Conservation (phyloP, 1,140 invertebrate species). For the Drosophila malerkotliana region DNA sequence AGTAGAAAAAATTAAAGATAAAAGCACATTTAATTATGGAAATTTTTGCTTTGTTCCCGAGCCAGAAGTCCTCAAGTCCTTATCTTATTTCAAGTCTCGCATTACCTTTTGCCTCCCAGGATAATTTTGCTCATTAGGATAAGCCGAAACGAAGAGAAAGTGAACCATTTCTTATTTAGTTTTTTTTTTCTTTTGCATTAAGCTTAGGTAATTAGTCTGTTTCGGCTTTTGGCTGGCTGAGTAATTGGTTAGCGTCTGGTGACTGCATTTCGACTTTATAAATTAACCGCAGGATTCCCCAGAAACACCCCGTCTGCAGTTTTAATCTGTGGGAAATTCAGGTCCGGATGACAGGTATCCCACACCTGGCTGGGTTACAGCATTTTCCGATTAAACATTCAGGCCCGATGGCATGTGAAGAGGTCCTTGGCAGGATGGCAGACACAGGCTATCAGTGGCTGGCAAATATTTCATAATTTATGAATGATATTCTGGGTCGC, state of each 20-base stretch:
- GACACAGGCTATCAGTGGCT: slow-evolving; percentile 19
- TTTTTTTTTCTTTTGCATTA: slow-evolving; percentile 20
- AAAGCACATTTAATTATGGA: slow-evolving; percentile 37
- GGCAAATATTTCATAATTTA: slow-evolving; percentile 52
- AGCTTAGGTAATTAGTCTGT: slow-evolving; percentile 35
- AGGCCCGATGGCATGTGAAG: slow-evolving; percentile 7
- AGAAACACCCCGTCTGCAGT: background rate
- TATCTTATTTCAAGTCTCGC: slow-evolving; percentile 35
- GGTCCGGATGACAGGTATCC: slow-evolving; percentile 3
- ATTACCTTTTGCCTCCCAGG: slow-evolving; percentile 28
- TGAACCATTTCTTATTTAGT: slow-evolving; percentile 8
- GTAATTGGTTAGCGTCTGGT: slow-evolving; percentile 43
- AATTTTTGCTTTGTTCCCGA: slow-evolving; percentile 29
- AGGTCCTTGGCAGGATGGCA: background rate
- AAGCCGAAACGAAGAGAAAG: background rate
- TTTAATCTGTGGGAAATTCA: background rate
- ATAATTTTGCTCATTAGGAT: slow-evolving; percentile 38
- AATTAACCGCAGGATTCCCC: slow-evolving; percentile 22
- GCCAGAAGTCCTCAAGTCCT: slow-evolving; percentile 3
- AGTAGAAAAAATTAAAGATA: slow-evolving; percentile 6
- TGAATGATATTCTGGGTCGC: slow-evolving; percentile 29
- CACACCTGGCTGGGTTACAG: slow-evolving; percentile 17
- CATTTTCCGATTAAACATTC: slow-evolving; percentile 34
- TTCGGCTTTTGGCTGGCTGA: slow-evolving; percentile 15
- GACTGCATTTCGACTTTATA: slow-evolving; percentile 8